These are phyloP conservation scores for human DNA, from an alignment of 2,113 vertebrate species.

Conservation along the genomic window GRCh38 chr1:85209001-85209500, in stretches of 20 bases:
- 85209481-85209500: background rate
- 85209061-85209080: background rate
- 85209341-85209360: background rate
- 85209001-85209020: background rate
- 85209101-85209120: slow-evolving; percentile 2
- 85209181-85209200: background rate
- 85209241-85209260: background rate
- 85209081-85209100: background rate
- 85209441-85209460: background rate
- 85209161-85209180: background rate
- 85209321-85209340: background rate
- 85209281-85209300: background rate
- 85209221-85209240: background rate
- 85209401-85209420: no score
- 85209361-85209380: background rate
- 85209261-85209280: background rate
- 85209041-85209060: background rate
- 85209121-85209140: background rate
- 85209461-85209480: background rate
- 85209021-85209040: background rate
- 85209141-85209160: background rate
- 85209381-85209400: no score
- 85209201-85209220: background rate
- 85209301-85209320: background rate
- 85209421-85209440: background rate